Percentiles rank a stretch among this genome's conserved stretches.
phyloP scores from a whole-genome alignment of 2,888 invertebrate genomes.

The Hypena proboscidalis region DNA sequence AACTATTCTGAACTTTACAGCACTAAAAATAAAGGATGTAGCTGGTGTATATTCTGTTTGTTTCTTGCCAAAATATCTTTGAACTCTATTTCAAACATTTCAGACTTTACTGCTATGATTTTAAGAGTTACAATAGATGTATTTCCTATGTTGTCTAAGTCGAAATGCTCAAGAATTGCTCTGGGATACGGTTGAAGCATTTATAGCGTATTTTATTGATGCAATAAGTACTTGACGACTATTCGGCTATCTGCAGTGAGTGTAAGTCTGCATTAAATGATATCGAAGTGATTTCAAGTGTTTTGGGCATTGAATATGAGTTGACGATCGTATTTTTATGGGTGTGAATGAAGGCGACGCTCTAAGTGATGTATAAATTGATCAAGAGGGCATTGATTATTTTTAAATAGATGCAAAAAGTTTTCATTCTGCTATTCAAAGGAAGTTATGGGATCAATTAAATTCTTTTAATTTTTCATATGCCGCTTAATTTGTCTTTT shows the following conservation, averaged over 20 bases:
- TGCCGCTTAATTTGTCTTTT: too few relatives aligned
- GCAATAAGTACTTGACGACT: conserved; percentile 69
- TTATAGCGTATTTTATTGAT: conserved; percentile 72
- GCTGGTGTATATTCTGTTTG: neutral
- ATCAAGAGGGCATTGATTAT: too few relatives aligned
- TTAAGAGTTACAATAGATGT: neutral
- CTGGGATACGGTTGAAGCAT: conserved; percentile 60
- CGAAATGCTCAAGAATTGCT: conserved; percentile 52
- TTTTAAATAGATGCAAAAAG: too few relatives aligned
- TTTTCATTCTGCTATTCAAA: too few relatives aligned
- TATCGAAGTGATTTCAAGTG: conserved; percentile 20
- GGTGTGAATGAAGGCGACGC: too few relatives aligned
- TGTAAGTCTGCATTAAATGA: conserved; percentile 25
- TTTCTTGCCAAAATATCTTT: conserved; percentile 37
- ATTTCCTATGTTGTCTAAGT: conserved; percentile 17
- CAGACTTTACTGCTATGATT: conserved; percentile 8
- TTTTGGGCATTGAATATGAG: conserved; percentile 2
- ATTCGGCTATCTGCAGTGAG: conserved; percentile 45
- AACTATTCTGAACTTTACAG: conserved; percentile 23
- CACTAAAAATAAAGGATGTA: neutral
- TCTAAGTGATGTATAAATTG: too few relatives aligned
- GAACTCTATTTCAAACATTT: conserved; percentile 19
- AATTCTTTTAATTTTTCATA: too few relatives aligned
- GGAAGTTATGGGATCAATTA: too few relatives aligned
- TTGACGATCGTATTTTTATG: neutral